Evolutionary conservation across 2,888 invertebrate species (phyloP).

Genomic region (Halocaridina rubra): DNA sequence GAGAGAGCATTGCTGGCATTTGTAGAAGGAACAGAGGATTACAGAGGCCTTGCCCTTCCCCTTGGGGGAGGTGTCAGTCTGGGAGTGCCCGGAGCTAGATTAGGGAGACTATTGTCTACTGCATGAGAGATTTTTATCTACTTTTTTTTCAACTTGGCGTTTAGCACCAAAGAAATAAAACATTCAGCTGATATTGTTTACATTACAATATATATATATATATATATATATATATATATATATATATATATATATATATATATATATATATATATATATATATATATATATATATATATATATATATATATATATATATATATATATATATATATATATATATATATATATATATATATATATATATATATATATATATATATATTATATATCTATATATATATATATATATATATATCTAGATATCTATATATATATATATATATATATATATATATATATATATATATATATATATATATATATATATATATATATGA

Average conservation of each 20-base stretch:
- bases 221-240: conserved; percentile 20
- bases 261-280: conserved; percentile 19
- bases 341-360: background rate
- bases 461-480: too few relatives aligned
- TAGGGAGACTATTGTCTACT: too few relatives aligned
- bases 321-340: conserved; percentile 19
- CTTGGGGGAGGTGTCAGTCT: background rate
- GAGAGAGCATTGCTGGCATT: background rate
- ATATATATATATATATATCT: too few relatives aligned
- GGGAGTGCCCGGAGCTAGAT: too few relatives aligned
- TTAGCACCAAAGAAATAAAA: background rate
- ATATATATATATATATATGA: too few relatives aligned
- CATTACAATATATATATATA: conserved; percentile 10
- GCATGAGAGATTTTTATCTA: too few relatives aligned
- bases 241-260: conserved; percentile 19
- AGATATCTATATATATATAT: too few relatives aligned
- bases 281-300: conserved; percentile 42
- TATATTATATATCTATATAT: background rate
- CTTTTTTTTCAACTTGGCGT: background rate
- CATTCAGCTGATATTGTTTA: background rate
- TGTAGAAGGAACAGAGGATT: background rate
- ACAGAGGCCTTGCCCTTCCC: background rate
- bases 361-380: background rate
- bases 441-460: too few relatives aligned
- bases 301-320: conserved; percentile 46